These are phyloP conservation scores for Mechanitis mazaeus DNA, from an alignment of 2,888 invertebrate species.

Conservation along the genomic window DNA sequence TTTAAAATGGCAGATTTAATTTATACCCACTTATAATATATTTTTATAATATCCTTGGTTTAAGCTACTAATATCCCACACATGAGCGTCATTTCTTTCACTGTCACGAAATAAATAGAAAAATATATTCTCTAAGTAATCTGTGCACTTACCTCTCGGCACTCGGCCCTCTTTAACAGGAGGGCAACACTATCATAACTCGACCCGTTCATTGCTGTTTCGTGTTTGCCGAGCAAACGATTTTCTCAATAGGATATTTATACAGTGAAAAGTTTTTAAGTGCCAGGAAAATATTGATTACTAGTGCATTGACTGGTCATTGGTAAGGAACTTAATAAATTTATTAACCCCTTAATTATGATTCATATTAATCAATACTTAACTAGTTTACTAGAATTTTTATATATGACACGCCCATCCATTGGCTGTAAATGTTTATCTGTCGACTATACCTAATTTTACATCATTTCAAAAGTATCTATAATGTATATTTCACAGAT, in stretches of 20 bases:
- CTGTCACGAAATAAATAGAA: too few species aligned
- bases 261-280: constrained; percentile 23
- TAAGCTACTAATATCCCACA: too few species aligned
- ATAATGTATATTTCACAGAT: background rate
- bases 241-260: constrained; percentile 39
- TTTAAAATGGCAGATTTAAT: too few species aligned
- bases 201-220: too few species aligned
- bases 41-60: too few species aligned
- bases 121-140: too few species aligned
- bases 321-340: constrained; percentile 39
- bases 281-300: constrained; percentile 31
- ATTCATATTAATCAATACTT: background rate
- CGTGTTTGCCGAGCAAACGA: constrained; percentile 60
- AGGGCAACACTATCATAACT: too few species aligned
- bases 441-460: background rate
- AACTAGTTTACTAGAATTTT: constrained; percentile 16
- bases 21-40: too few species aligned
- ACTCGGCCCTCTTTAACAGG: too few species aligned
- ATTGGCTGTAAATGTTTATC: constrained; percentile 44
- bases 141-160: too few species aligned
- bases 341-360: background rate
- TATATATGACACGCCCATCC: constrained; percentile 68
- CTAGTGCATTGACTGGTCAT: constrained; percentile 16
- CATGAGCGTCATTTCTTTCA: too few species aligned
- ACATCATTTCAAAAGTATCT: too few species aligned